Conservation (phyloP, 2,797 vertebrate species). For the Characodon lateralis region DNA sequence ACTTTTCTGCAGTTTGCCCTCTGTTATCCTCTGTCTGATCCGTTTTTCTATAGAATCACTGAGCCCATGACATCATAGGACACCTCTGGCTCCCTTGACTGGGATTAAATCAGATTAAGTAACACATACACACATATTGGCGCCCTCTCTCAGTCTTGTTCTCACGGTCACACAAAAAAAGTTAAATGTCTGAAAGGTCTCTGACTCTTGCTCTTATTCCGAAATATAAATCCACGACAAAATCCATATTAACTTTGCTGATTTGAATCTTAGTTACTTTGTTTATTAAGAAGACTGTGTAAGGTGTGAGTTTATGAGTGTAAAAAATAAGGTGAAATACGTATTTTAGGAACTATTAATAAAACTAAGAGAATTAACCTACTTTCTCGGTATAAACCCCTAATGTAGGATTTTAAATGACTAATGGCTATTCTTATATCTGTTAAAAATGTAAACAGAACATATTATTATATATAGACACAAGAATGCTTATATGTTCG, state of each 20-base stretch:
- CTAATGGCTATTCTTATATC: not conserved
- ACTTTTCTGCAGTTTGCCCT: conserved; percentile 3
- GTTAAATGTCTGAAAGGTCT: not conserved
- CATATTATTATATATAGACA: not conserved
- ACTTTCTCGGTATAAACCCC: not conserved
- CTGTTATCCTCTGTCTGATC: conserved; percentile 35
- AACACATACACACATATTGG: conserved; percentile 33
- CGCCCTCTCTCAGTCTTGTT: conserved; percentile 11
- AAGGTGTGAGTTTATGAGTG: not conserved
- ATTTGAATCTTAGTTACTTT: no score
- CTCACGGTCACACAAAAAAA: not conserved
- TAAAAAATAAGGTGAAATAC: not conserved
- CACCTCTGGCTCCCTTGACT: conserved; percentile 51
- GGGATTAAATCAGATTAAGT: conserved; percentile 72
- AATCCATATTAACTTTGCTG: not conserved
- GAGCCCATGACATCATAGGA: conserved; percentile 65
- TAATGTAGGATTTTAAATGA: not conserved
- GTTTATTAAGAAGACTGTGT: not conserved
- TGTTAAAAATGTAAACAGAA: not conserved
- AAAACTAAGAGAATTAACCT: not conserved
- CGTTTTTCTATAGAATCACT: conserved; percentile 45
- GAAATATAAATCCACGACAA: not conserved
- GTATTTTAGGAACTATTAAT: not conserved
- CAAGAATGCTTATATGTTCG: not conserved
- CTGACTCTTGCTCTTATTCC: not conserved